Percentiles rank a stretch among this genome's conserved stretches.
Conservation (phyloP, 2,888 invertebrate genomes). For the Macroteleia sp. region DNA sequence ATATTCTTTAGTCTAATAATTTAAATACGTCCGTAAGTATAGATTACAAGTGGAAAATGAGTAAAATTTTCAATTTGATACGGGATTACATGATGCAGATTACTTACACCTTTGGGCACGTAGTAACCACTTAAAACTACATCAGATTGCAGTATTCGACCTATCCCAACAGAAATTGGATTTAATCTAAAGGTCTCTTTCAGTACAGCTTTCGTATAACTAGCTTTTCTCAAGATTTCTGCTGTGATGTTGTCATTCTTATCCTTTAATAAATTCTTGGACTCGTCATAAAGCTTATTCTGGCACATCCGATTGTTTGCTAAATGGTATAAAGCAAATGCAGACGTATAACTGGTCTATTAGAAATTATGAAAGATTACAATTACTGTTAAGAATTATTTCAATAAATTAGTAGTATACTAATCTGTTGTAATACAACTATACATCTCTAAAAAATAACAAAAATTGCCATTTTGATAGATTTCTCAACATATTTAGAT, state of each 20-base stretch:
- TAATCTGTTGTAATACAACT: too few species aligned
- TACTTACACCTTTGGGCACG: constrained; percentile 90
- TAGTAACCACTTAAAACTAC: constrained; percentile 89
- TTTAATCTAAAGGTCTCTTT: constrained; percentile 93
- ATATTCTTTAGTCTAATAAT: too few species aligned
- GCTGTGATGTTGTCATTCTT: constrained; percentile 85
- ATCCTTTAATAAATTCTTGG: constrained; percentile 85
- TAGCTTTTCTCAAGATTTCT: constrained; percentile 87
- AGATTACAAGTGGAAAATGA: too few species aligned
- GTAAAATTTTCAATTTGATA: too few species aligned
- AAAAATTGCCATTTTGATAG: too few species aligned
- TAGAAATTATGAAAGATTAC: too few species aligned
- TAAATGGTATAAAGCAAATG: constrained; percentile 92
- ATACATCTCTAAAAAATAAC: too few species aligned
- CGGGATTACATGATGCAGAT: too few species aligned
- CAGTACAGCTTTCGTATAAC: constrained; percentile 90
- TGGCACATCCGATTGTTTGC: constrained; percentile 89
- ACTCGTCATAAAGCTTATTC: constrained; percentile 88
- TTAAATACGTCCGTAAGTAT: too few species aligned
- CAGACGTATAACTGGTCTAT: constrained; percentile 90
- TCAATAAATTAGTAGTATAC: too few species aligned
- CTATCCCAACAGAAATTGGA: constrained; percentile 93
- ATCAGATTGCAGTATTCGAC: constrained; percentile 89
- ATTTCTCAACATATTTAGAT: too few species aligned
- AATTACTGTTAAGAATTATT: too few species aligned